Evolutionary conservation across 64 coral and sea anemone genomes (phyloP).

Genomic region (Porites lutea): DNA sequence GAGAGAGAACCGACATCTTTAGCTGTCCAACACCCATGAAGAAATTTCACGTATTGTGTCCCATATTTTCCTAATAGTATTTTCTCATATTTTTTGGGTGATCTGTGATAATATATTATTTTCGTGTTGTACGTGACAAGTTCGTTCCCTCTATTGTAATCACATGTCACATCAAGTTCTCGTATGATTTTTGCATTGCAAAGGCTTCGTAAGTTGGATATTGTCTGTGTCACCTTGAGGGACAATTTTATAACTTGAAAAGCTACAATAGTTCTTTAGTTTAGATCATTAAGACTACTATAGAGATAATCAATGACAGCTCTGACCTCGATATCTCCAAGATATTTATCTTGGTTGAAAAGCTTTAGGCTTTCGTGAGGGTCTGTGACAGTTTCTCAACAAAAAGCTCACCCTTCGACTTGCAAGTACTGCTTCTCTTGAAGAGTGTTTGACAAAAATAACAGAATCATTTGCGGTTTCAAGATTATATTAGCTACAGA

Average conservation of each 20-base stretch:
- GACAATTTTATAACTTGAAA: background rate
- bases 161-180: conserved; percentile 16
- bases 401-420: background rate
- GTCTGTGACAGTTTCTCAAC: background rate
- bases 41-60: background rate
- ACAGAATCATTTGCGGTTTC: background rate
- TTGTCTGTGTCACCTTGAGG: background rate
- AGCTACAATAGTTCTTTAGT: background rate
- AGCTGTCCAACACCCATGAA: background rate
- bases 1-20: no score
- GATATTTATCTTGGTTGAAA: background rate
- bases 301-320: background rate
- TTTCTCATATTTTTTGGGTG: background rate
- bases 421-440: background rate
- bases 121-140: conserved; percentile 1
- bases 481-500: background rate
- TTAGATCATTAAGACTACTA: background rate
- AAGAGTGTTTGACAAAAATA: background rate
- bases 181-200: background rate
- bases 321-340: background rate
- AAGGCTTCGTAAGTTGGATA: no score
- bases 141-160: conserved; percentile 3
- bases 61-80: background rate
- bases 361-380: background rate
- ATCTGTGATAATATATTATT: conserved; percentile 1